Base-by-base conservation (phyloP, 2,113 vertebrate species). In the Manacus vitellinus region DNA sequence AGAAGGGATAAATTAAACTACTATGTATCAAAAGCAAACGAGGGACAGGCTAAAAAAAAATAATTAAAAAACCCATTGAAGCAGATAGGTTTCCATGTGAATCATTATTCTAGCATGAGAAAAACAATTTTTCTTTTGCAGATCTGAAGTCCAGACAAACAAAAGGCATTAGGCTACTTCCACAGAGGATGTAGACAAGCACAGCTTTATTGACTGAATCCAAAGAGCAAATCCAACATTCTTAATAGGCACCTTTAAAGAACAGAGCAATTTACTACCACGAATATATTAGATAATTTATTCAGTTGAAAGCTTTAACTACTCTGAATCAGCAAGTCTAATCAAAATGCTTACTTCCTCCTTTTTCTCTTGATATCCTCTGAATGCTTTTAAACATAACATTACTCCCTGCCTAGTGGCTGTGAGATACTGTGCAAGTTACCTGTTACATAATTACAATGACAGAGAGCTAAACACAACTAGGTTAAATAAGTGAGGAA, bases 241-340 rank as follows among this genome's bases (percentile, higher is more conserved):
- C 83, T 78, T 89, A 93, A 78, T 6, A 93, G 43, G 71, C 51
- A 93, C 43, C 49, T 83, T 63, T 74, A 88, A 94, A 89, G 55
- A 91, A 65, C 59, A 77, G 30, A 76, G 46, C 86, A 51, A 94
- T 88, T 86, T 88, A 89, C 56, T 81, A 78, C 49, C 27, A 33
- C 58, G 31, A 75, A 55, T 83, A 55, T 27, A 71, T 88, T 73
- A 80, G 30, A 80, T 35, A 79, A 94, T 59, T 92, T 81, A 77
- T 61, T 68, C 68, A 49, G 31, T 1, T 91, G 85, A 92, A 94
- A 96, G 86, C 80, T 95, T 92, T 68, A 92, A 67, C 52, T 75
- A 61, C 63, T 68, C 37, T 61, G 68, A 88, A 89, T 95, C 77
- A 92, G 79, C 82, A 92, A 93, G 30, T 78, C 72, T 89, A 77